Percentiles rank a stretch among this genome's conserved stretches.
Conservation (phyloP, 2,888 invertebrate genomes). For the Chymomyza fuscimana region DNA sequence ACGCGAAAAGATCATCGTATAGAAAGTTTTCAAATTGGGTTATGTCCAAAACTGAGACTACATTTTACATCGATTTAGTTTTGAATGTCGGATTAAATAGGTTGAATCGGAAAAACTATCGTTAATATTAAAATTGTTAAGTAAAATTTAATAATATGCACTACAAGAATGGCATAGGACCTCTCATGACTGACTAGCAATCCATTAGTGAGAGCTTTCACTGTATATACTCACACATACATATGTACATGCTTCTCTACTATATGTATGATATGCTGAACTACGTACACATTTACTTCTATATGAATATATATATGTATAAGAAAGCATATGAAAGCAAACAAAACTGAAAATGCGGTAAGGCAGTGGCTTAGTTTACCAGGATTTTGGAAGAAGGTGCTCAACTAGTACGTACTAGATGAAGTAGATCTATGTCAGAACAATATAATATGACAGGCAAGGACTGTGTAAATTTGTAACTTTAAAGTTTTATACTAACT, state of each 20-base stretch:
- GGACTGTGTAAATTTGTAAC: no score
- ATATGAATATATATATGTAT: constrained; percentile 57
- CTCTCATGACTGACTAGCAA: constrained; percentile 20
- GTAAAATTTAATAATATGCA: neutral
- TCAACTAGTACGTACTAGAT: neutral
- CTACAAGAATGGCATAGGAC: constrained; percentile 17
- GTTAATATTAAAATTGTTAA: neutral
- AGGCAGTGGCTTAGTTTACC: constrained; percentile 48
- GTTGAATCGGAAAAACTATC: no score
- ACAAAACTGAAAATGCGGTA: constrained; percentile 75
- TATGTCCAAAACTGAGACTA: no score
- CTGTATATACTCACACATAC: constrained; percentile 55
- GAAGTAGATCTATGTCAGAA: no score
- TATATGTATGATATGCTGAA: constrained; percentile 57
- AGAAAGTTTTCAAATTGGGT: neutral
- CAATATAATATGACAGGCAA: no score
- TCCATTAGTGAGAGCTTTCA: constrained; percentile 59
- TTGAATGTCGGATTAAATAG: no score
- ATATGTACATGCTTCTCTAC: neutral
- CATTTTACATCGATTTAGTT: no score
- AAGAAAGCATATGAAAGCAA: constrained; percentile 72
- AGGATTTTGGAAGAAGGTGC: neutral
- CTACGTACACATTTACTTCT: constrained; percentile 61
- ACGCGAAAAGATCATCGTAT: neutral
- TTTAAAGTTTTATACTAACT: no score